Evolutionary conservation across 2,797 vertebrate species (phyloP).

Genomic region (Clarias platycephalus): DNA sequence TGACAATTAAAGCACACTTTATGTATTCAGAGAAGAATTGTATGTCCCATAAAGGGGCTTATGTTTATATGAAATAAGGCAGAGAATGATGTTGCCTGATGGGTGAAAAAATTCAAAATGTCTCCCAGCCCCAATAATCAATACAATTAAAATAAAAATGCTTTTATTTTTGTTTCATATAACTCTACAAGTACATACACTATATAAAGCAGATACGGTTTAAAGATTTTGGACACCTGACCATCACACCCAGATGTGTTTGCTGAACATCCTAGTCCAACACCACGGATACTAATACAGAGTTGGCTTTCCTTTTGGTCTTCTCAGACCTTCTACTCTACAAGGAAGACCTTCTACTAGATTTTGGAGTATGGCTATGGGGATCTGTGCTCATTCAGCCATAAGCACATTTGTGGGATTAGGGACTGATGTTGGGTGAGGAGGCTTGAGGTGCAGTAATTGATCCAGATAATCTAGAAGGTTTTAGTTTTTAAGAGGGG

Average conservation of each 20-base stretch:
- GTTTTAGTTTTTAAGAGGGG: background rate
- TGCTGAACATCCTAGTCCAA: background rate
- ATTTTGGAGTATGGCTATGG: background rate
- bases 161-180: background rate
- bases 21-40: background rate
- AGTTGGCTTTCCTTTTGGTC: background rate
- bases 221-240: background rate
- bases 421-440: background rate
- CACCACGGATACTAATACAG: no score
- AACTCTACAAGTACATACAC: background rate
- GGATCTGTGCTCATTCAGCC: no score
- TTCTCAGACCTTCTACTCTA: background rate
- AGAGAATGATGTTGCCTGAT: background rate
- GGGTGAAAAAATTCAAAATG: slow-evolving; percentile 6
- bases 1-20: slow-evolving; percentile 13
- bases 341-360: background rate
- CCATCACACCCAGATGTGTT: background rate
- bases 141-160: slow-evolving; percentile 2
- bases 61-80: background rate
- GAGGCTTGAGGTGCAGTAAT: background rate
- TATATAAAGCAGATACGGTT: background rate
- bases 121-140: slow-evolving; percentile 26
- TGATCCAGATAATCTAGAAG: background rate
- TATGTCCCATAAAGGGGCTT: background rate
- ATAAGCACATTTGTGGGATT: background rate